Percentiles rank a stretch among this genome's conserved stretches.
phyloP scores from a whole-genome alignment of 2,113 vertebrate species.

The Todiramphus saurophagus region DNA sequence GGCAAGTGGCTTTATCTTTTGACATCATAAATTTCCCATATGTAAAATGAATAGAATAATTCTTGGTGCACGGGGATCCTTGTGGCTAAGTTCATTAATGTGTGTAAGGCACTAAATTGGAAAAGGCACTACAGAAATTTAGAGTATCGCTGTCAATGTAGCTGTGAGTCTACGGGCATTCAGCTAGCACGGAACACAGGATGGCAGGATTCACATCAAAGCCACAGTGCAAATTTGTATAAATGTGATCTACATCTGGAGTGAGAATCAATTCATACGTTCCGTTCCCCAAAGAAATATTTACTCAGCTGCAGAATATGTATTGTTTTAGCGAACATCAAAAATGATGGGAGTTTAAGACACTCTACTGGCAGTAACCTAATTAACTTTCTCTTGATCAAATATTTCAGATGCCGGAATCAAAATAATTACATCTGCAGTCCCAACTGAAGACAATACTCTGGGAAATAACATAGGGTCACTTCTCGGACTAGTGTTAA shows the following conservation, averaged over 20 bases:
- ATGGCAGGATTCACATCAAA: constrained; percentile 29
- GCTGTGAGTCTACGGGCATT: neutral
- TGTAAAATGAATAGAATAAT: neutral
- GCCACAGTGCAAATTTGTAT: constrained; percentile 18
- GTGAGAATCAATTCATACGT: neutral
- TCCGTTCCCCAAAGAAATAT: neutral
- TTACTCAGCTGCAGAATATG: constrained; percentile 31
- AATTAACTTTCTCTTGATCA: constrained; percentile 37
- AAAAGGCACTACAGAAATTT: neutral
- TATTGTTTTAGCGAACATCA: constrained; percentile 38
- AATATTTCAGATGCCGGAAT: constrained; percentile 8
- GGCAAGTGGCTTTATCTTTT: constrained; percentile 4
- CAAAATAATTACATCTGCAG: constrained; percentile 29
- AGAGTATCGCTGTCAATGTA: neutral
- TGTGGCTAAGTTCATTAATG: neutral
- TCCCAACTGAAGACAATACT: neutral
- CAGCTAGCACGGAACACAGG: neutral
- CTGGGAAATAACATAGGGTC: constrained; percentile 6
- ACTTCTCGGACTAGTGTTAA: neutral
- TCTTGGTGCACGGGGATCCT: neutral
- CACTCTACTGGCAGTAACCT: neutral
- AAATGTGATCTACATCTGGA: constrained; percentile 13
- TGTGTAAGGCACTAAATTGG: neutral
- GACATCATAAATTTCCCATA: neutral
- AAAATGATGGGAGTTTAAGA: constrained; percentile 12